Conservation (phyloP, 2,888 invertebrate species). For the Hypselothyrea guttata region DNA sequence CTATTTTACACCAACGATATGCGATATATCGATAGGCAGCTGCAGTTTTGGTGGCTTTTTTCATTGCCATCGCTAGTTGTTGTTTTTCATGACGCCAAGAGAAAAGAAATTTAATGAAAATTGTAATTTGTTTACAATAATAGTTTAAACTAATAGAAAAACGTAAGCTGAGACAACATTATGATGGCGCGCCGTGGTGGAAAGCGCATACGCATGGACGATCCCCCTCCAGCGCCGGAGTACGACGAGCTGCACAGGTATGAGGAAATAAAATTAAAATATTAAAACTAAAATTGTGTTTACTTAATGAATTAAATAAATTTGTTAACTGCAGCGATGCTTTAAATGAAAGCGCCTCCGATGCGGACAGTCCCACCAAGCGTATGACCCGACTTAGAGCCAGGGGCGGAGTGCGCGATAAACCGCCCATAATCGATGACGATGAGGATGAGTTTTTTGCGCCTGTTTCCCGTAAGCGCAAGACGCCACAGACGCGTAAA, state of each 20-base stretch:
- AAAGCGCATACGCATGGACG: conserved; percentile 95
- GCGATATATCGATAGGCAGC: too few species aligned
- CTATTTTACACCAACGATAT: too few species aligned
- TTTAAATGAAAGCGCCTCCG: conserved; percentile 82
- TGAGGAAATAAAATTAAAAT: conserved; percentile 59
- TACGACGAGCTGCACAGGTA: conserved; percentile 85
- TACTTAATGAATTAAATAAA: not conserved
- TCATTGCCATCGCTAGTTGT: too few species aligned
- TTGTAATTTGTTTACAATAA: too few species aligned
- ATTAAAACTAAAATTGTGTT: not conserved
- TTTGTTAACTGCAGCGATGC: conserved; percentile 65
- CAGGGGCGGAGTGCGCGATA: conserved; percentile 82
- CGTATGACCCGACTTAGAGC: conserved; percentile 87
- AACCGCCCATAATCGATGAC: conserved; percentile 82
- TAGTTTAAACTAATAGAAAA: not conserved
- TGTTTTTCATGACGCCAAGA: too few species aligned
- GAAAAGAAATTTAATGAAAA: too few species aligned
- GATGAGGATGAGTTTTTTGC: conserved; percentile 82
- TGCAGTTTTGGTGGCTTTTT: too few species aligned
- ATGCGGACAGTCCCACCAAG: conserved; percentile 84
- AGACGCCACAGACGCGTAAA: conserved; percentile 69
- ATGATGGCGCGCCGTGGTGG: conserved; percentile 92
- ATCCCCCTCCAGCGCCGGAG: conserved; percentile 89
- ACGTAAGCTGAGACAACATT: conserved; percentile 17
- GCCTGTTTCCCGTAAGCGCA: conserved; percentile 80